These are phyloP conservation scores for Galleria mellonella DNA, from an alignment of 1,140 invertebrate genomes.

Conservation along the genomic window DNA sequence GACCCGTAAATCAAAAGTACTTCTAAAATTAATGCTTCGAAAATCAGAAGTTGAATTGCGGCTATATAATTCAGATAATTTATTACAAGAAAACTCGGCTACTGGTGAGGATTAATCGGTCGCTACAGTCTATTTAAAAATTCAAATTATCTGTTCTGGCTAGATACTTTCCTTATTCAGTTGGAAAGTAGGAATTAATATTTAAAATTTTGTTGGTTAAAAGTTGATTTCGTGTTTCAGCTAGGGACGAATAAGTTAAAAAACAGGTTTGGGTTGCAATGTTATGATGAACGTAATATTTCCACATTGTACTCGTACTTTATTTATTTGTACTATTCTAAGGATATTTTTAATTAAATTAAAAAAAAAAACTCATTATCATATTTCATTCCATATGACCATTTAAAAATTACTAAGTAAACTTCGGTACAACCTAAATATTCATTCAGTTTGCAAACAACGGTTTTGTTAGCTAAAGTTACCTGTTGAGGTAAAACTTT, in stretches of 20 bases:
- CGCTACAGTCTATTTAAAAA: conserved; percentile 38
- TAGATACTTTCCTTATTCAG: conserved; percentile 27
- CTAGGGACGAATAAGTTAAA: too few relatives aligned
- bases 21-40: conserved; percentile 6
- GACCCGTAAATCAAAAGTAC: conserved; percentile 1
- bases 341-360: too few relatives aligned
- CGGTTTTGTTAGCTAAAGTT: not conserved
- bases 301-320: too few relatives aligned
- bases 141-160: conserved; percentile 39
- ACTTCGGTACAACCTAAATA: not conserved
- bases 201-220: conserved; percentile 30
- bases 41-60: conserved; percentile 10
- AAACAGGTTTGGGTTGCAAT: too few relatives aligned
- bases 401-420: too few relatives aligned
- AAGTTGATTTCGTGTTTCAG: too few relatives aligned
- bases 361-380: too few relatives aligned
- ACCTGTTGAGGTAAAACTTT: conserved; percentile 1
- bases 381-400: too few relatives aligned
- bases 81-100: conserved; percentile 12
- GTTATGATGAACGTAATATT: too few relatives aligned
- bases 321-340: too few relatives aligned
- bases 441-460: conserved; percentile 1
- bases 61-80: conserved; percentile 10
- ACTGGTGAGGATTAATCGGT: conserved; percentile 29
- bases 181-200: conserved; percentile 31